These are phyloP conservation scores for Drosophila diplacantha DNA, from an alignment of 2,888 invertebrate genomes.

Conservation along the genomic window DNA sequence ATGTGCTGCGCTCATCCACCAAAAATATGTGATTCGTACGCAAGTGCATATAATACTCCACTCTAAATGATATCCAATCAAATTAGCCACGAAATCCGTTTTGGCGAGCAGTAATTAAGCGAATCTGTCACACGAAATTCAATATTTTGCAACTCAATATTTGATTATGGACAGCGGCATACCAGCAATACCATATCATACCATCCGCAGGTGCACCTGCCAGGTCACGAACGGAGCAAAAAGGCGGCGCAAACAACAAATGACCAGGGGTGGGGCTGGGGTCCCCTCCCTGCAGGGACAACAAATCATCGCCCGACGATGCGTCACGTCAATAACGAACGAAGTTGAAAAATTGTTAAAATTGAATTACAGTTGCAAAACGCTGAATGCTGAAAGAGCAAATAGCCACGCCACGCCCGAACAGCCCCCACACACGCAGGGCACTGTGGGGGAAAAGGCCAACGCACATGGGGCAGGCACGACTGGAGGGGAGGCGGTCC, in stretches of 20 bases:
- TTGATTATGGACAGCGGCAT: slow-evolving; percentile 61
- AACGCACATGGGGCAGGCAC: slow-evolving; percentile 61
- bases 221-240: slow-evolving; percentile 31
- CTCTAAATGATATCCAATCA: slow-evolving; percentile 29
- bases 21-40: not conserved
- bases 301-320: slow-evolving; percentile 71
- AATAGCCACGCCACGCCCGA: slow-evolving; percentile 39
- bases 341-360: slow-evolving; percentile 77
- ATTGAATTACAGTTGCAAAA: slow-evolving; percentile 74
- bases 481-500: slow-evolving; percentile 38
- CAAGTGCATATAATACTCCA: slow-evolving; percentile 2
- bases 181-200: slow-evolving; percentile 9
- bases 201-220: slow-evolving; percentile 5
- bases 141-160: slow-evolving; percentile 62
- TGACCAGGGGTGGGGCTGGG: slow-evolving; percentile 46
- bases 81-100: slow-evolving; percentile 40
- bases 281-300: slow-evolving; percentile 41
- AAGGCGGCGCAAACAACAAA: slow-evolving; percentile 67
- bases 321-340: slow-evolving; percentile 75
- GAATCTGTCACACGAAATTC: slow-evolving; percentile 42
- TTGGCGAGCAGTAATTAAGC: slow-evolving; percentile 52
- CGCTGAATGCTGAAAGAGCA: slow-evolving; percentile 61
- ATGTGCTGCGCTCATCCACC: not conserved
- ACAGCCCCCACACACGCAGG: slow-evolving; percentile 8
- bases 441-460: slow-evolving; percentile 27